Conservation (phyloP, 2,888 invertebrate species). For the Caenorhabditis plicata region DNA sequence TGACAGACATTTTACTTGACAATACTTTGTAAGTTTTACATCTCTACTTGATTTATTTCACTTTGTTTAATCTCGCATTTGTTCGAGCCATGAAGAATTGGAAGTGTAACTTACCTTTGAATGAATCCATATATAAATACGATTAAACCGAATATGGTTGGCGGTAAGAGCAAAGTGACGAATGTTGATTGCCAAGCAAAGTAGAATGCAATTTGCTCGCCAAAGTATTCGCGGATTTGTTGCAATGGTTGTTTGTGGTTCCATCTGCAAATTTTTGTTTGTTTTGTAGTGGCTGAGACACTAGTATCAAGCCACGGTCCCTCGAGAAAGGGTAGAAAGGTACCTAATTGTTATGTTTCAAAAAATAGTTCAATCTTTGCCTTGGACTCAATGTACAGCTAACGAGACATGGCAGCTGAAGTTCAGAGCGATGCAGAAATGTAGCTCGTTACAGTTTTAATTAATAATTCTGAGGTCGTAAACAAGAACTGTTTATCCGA, state of each 20-base stretch:
- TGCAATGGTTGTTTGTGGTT: constrained; percentile 40
- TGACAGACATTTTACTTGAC: background rate
- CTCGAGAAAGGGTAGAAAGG: background rate
- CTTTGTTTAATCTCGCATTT: no score
- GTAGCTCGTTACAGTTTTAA: no score
- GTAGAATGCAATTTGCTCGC: constrained; percentile 69
- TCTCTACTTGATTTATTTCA: no score
- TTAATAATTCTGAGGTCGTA: no score
- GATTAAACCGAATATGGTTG: constrained; percentile 67
- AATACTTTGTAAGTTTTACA: no score
- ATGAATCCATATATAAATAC: constrained; percentile 67
- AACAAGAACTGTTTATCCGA: no score
- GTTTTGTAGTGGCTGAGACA: no score
- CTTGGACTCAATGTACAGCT: no score
- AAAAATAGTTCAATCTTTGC: no score
- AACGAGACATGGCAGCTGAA: no score
- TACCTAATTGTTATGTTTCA: constrained; percentile 2
- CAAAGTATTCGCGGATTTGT: constrained; percentile 67
- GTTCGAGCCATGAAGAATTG: background rate
- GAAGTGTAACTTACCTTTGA: constrained; percentile 19
- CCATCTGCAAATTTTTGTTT: no score
- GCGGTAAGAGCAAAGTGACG: constrained; percentile 67
- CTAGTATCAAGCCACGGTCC: background rate
- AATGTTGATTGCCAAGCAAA: constrained; percentile 69
- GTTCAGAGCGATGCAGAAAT: no score